These are phyloP conservation scores for Metopia argyrocephala DNA, from an alignment of 2,888 invertebrate species.

Conservation along the genomic window DNA sequence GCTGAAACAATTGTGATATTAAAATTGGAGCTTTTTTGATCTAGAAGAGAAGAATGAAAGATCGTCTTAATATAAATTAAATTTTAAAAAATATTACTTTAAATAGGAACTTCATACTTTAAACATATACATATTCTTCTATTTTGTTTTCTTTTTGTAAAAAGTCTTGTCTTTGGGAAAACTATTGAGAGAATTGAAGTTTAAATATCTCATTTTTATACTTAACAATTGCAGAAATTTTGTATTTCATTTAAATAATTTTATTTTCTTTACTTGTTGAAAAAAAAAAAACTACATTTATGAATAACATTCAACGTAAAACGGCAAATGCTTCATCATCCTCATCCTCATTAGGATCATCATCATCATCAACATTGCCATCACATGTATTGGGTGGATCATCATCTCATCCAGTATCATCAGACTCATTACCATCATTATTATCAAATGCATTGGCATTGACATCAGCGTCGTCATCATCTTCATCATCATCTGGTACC, in stretches of 20 bases:
- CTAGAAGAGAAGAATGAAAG: not conserved
- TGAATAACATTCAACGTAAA: conserved; percentile 72
- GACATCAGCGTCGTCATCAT: conserved; percentile 30
- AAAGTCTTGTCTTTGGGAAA: conserved; percentile 51
- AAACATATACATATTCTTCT: too few relatives aligned
- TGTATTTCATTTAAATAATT: conserved; percentile 43
- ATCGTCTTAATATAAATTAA: not conserved
- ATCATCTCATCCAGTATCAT: conserved; percentile 50
- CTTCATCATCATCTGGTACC: conserved; percentile 39
- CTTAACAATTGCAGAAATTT: conserved; percentile 45
- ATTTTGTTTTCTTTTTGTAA: conserved; percentile 12
- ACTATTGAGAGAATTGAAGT: not conserved
- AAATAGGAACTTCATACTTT: conserved; percentile 10
- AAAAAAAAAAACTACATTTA: conserved; percentile 67
- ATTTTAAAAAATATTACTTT: conserved; percentile 16
- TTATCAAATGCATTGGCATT: conserved; percentile 34
- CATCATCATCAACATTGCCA: conserved; percentile 62
- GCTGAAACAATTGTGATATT: conserved; percentile 49
- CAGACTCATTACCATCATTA: conserved; percentile 58
- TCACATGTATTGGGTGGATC: conserved; percentile 29
- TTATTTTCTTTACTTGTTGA: conserved; percentile 52
- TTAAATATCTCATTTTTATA: conserved; percentile 14
- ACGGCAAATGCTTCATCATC: conserved; percentile 66
- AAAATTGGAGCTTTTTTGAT: conserved; percentile 19
- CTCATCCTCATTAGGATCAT: conserved; percentile 59